phyloP scores from a whole-genome alignment of 53 echinoderm and acorn worm species.

The Mesocentrotus franciscanus region DNA sequence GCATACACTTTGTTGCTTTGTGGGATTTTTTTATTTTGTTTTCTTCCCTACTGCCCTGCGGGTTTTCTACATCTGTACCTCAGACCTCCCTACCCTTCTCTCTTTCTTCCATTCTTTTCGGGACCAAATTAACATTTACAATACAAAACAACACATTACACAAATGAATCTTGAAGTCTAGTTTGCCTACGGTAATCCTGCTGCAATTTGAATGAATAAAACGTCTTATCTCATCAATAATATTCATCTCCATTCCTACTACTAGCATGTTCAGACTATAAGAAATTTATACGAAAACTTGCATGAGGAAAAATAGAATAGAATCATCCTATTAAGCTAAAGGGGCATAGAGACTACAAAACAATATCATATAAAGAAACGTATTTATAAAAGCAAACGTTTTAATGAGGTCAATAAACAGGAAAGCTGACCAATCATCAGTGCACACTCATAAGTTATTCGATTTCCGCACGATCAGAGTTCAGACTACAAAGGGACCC shows the following conservation, averaged over 20 bases:
- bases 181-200: neutral
- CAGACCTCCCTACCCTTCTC: neutral
- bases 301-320: too few species aligned
- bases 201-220: neutral
- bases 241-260: neutral
- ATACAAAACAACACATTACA: neutral
- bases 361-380: too few species aligned
- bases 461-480: too few species aligned
- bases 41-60: neutral
- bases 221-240: neutral
- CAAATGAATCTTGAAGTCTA: conserved; percentile 21
- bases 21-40: neutral
- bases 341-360: too few species aligned
- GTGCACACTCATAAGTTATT: too few species aligned
- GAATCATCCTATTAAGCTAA: too few species aligned
- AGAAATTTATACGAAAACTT: too few species aligned
- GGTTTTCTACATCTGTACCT: neutral
- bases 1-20: neutral
- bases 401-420: too few species aligned
- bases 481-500: too few species aligned
- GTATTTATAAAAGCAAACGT: too few species aligned
- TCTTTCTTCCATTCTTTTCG: neutral
- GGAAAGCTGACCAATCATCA: too few species aligned
- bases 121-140: neutral
- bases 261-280: too few species aligned